Conservation (phyloP, 1,140 invertebrate genomes). For the Drosophila suzukii region DNA sequence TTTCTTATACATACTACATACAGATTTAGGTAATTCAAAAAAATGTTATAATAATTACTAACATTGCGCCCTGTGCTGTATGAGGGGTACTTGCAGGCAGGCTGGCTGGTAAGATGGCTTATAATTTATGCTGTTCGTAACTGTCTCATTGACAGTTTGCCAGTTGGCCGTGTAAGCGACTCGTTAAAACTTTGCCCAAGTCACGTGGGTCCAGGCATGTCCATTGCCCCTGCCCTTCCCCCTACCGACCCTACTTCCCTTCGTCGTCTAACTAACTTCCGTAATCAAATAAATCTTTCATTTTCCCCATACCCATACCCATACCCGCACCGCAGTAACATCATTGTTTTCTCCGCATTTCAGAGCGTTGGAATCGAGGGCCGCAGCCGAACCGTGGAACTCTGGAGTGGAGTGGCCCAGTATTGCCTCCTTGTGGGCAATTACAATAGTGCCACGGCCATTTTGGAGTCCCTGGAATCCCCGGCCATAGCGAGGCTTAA, state of each 20-base stretch:
- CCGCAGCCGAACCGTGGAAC: conserved; percentile 68
- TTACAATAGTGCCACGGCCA: conserved; percentile 79
- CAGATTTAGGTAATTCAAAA: too few species aligned
- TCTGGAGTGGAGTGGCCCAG: conserved; percentile 76
- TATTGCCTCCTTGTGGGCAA: conserved; percentile 76
- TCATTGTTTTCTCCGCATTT: conserved; percentile 21
- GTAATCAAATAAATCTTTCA: conserved; percentile 55
- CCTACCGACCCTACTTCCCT: neutral
- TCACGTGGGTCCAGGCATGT: conserved; percentile 41
- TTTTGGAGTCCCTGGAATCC: conserved; percentile 78
- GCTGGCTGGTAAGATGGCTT: conserved; percentile 31
- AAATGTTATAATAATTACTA: neutral
- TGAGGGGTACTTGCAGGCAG: neutral
- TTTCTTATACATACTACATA: too few species aligned
- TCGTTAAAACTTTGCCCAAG: conserved; percentile 52
- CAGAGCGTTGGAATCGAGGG: conserved; percentile 69
- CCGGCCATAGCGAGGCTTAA: conserved; percentile 79
- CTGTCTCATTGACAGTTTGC: conserved; percentile 63
- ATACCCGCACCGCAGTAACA: conserved; percentile 11
- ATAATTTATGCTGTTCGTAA: conserved; percentile 62
- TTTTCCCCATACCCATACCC: neutral
- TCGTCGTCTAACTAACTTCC: conserved; percentile 55
- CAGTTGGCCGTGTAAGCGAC: conserved; percentile 52
- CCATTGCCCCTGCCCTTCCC: neutral
- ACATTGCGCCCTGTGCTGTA: neutral